Evolutionary conservation across 2,797 vertebrate genomes (phyloP), one percentile per base, ranked within the genome.

Genomic region (Thaleichthys pacificus): DNA sequence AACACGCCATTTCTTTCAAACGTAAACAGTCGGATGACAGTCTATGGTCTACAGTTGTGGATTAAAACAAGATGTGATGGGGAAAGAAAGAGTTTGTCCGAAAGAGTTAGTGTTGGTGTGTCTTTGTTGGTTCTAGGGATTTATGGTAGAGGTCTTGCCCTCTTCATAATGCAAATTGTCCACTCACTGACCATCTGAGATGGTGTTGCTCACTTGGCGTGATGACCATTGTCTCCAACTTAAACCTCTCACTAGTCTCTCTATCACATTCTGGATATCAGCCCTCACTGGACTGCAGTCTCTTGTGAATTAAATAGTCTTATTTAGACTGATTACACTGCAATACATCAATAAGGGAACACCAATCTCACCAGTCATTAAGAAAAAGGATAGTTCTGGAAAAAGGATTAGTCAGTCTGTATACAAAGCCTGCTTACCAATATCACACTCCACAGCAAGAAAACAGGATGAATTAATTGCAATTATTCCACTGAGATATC

Each of bases 61-160:
- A 89, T 91, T 85, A 84, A 73, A 91, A 90, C 91, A 93, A 91
- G 86, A 90, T 90, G 90, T 89, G 64, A 73, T 80, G 80, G 80
- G 82, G 73, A 84, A 82, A 65, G 67, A 1, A 74, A 70, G 68
- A 74, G 57, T 71, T 71, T 73, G 69, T 68, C 57, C 61, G 67
- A 42, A 5, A 66, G 54, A 77, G 82, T 77, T 75, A 78, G 73
- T 61, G 75, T 63, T 79, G 79, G 82, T 7, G 85, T 86, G 78
- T 85, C 77, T 88, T 72, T 72, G 68, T 73, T 65, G 78, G 63
- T 17, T 58, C 14, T 63, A 70, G 75, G 4, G 19, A 5, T 70
- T 24, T 28, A 26, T 15, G 72, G 69, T 72, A 71, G 70, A 79
- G 54, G 71, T 84, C 84, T 87, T 72, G 82, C 85, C 86, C 79